Conservation (phyloP, 2,797 vertebrate genomes). For the Typhlichthys subterraneus region DNA sequence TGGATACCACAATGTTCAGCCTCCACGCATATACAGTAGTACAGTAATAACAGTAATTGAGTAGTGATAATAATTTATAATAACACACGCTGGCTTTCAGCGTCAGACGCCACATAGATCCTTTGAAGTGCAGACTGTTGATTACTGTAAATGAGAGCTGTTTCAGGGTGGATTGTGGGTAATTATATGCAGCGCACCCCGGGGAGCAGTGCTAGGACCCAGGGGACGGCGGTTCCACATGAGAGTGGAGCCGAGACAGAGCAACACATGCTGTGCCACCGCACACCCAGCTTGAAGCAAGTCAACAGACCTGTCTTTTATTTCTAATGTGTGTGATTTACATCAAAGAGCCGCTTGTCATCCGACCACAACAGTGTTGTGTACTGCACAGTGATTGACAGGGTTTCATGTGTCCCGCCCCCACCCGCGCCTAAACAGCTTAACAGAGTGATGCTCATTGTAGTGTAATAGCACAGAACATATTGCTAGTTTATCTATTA, state of each 20-base stretch:
- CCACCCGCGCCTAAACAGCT: constrained; percentile 61
- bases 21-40: constrained; percentile 37
- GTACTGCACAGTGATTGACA: constrained; percentile 73
- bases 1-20: constrained; percentile 61
- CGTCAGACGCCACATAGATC: constrained; percentile 75
- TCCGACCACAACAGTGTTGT: constrained; percentile 74
- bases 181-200: constrained; percentile 81
- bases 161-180: constrained; percentile 83
- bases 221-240: constrained; percentile 75
- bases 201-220: constrained; percentile 76
- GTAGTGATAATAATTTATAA: constrained; percentile 76
- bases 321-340: constrained; percentile 80
- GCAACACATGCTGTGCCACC: constrained; percentile 80
- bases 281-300: constrained; percentile 76
- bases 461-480: constrained; percentile 60
- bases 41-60: constrained; percentile 50
- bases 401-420: constrained; percentile 71
- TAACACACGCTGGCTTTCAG: constrained; percentile 66
- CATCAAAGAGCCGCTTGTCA: constrained; percentile 75
- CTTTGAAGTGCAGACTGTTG: constrained; percentile 82
- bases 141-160: constrained; percentile 82
- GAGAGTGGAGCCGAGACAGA: constrained; percentile 77
- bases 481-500: constrained; percentile 55
- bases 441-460: constrained; percentile 67
- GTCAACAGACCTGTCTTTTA: constrained; percentile 80